Conservation (phyloP, 2,113 vertebrate species). For the Todiramphus saurophagus region DNA sequence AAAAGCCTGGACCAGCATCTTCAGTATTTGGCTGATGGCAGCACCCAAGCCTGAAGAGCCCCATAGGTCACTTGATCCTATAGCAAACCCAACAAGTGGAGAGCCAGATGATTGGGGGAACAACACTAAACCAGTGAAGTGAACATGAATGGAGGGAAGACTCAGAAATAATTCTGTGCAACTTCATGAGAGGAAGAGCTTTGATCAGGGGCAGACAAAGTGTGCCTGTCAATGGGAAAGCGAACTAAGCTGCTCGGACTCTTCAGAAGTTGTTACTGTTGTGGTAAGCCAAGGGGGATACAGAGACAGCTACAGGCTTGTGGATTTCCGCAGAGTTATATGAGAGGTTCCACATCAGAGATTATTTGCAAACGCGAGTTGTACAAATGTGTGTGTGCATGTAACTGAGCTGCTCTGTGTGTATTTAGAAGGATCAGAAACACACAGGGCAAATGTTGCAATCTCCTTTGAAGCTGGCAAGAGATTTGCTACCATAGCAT, state of each 20-base stretch:
- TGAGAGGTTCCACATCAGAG: background rate
- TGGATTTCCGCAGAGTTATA: background rate
- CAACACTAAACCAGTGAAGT: background rate
- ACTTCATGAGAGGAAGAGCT: background rate
- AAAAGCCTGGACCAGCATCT: background rate
- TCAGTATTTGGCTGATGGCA: background rate
- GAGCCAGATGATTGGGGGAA: background rate
- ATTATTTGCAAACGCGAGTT: background rate
- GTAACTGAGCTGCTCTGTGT: background rate
- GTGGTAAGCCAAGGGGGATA: background rate
- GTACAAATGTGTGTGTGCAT: background rate
- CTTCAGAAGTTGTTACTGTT: background rate
- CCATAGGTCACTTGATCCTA: background rate
- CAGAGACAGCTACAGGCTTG: background rate
- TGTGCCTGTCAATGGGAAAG: background rate
- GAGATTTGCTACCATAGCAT: background rate
- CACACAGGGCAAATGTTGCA: accelerated
- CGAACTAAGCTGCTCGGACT: background rate
- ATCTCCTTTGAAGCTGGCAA: background rate
- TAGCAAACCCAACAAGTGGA: background rate
- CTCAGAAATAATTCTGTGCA: slow-evolving; percentile 6
- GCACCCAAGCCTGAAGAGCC: background rate
- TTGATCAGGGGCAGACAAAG: background rate
- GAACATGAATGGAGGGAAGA: background rate
- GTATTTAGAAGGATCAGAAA: slow-evolving; percentile 1